Evolutionary conservation across 2,797 vertebrate species (phyloP), one percentile per base, ranked within the genome.

Genomic region (Mus spretus): DNA sequence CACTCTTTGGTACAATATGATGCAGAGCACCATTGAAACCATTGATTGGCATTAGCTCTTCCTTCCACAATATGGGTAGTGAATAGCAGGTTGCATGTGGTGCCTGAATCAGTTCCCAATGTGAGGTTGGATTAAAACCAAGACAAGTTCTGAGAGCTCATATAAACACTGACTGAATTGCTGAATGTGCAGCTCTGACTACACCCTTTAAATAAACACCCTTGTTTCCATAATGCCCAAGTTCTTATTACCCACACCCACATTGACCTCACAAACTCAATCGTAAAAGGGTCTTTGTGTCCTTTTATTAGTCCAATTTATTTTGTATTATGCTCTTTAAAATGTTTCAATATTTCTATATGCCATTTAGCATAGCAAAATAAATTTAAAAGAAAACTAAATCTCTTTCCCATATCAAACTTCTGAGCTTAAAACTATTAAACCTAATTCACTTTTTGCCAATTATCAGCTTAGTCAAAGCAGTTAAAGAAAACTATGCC

Each of bases 31-130:
- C 12, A 22, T 0, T 1, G 50, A 79, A n/a, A 57, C 11, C 57
- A 7, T 17, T 10, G 0, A 3, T 8, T 20, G 8, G 3, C n/a
- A 0, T 61, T 24, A 40, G 53, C 28, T 59, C 0, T 75, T 77
- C 50, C 12, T 6, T 59, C 20, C 6, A n/a, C 6, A 37, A 1
- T 17, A 7, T 15, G 40, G 5, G 8, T 6, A 67, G 1, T 22
- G 6, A 31, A 22, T 50, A 47, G 28, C 50, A 28, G 31, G 28
- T 1, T 75, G 31, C 1, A 4, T 50, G 72, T 24, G 31, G 44
- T 11, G 1, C 5, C 17, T 14, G 19, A 50, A 28, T 74, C 89
- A 50, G 1, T 8, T n/a, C 31, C 44, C 79, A 61, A 4, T 59
- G 47, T 53, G 17, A 44, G 7, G 1, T 19, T 63, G 55, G 10